Evolutionary conservation across 1,140 invertebrate species (phyloP), one percentile per base, ranked within the genome.

Genomic region (Pararge aegeria): DNA sequence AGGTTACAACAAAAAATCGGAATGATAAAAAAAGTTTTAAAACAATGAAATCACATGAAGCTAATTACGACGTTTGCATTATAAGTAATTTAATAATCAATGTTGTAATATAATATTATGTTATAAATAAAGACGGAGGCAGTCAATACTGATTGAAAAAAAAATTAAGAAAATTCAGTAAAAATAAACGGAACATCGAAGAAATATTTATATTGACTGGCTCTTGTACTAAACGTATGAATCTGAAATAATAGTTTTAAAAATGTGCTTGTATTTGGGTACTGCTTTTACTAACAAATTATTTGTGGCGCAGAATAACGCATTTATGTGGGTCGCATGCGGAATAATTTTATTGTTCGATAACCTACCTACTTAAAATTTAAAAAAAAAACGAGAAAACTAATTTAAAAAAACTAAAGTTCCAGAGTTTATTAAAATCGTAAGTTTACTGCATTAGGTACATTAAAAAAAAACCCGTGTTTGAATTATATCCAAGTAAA

Each of bases 241-340:
- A 34, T 34, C 30, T 34, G 10, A 34, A 34, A 34, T 10, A 0
- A 12, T 34, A 12, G 7, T 34, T 7, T 10, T 34, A 34, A 34
- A 12, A 34, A 10, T 27, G 12, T 34, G 30, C 30, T 34, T 34
- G 30, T 34, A 34, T 34, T 34, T 34, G 30, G 30, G 30, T 34
- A 42, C 21, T 24, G 42, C 55, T 55, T n/a, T 64, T 64, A 50
- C 44, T 64, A 64, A 64, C 62, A 55, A 64, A 34, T 30, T 59
- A 34, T 64, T 51, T 55, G 46, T 59, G 30, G 62, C 38, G 56
- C 56, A 34, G 55, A 64, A 59, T 64, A 63, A 63, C 55, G 19
- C 37, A 46, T 55, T 24, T 42, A 40, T n/a, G 19, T n/a, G 30
- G 30, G 30, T 34, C 10, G 30, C 30, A 34, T 34, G 30, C 24